Evolutionary conservation across 2,888 invertebrate species (phyloP).

Genomic region (Parnassius glacialis): DNA sequence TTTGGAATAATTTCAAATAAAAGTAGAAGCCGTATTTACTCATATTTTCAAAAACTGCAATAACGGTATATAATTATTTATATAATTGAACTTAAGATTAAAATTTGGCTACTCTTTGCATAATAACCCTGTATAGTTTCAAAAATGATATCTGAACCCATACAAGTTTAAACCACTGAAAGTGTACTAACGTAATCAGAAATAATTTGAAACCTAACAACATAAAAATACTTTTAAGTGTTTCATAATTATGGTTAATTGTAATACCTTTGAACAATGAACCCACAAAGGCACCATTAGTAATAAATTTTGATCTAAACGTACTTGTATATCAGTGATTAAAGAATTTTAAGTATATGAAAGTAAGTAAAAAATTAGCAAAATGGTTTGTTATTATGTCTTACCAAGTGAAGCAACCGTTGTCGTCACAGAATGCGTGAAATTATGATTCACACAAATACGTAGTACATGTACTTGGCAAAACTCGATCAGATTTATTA

Average conservation of each 20-base stretch:
- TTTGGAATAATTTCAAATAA: too few species aligned
- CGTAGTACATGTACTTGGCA: neutral
- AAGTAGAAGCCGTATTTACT: too few species aligned
- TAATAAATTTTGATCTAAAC: neutral
- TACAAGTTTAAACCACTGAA: too few species aligned
- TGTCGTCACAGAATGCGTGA: slow-evolving; percentile 4
- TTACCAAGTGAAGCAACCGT: slow-evolving; percentile 6
- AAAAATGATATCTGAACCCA: too few species aligned
- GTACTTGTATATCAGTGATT: neutral
- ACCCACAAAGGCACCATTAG: slow-evolving; percentile 52
- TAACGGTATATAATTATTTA: too few species aligned
- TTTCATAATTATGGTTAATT: too few species aligned
- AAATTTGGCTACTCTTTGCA: too few species aligned
- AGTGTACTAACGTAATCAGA: neutral
- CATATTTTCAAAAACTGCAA: too few species aligned
- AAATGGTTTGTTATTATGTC: neutral
- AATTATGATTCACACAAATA: slow-evolving; percentile 14
- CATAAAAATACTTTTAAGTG: too few species aligned
- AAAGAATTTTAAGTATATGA: neutral
- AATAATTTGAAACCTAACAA: too few species aligned
- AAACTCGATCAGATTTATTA: slow-evolving; percentile 7
- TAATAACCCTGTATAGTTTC: too few species aligned
- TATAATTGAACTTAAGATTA: too few species aligned
- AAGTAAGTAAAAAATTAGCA: neutral
- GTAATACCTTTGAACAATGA: slow-evolving; percentile 50